Conservation (phyloP, 2,113 vertebrate genomes). For the Nerophis lumbriciformis region DNA sequence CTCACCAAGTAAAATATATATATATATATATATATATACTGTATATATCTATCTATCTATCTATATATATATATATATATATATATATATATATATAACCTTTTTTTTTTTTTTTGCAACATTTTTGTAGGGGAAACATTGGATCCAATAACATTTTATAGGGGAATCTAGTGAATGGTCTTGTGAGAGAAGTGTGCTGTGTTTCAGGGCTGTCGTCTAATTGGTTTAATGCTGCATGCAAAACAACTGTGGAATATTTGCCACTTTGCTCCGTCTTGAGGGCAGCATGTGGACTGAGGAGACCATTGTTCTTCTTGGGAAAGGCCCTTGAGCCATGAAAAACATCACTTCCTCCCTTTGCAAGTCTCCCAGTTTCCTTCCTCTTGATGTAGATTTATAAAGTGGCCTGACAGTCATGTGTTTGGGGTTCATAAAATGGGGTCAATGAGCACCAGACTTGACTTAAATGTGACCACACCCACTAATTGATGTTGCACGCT, state of each 20-base stretch:
- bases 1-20: no score
- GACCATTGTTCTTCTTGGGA: constrained; percentile 48
- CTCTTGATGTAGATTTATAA: constrained; percentile 6
- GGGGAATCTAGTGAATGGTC: constrained; percentile 8
- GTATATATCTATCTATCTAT: no score
- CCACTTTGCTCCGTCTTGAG: constrained; percentile 17
- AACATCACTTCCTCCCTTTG: constrained; percentile 57
- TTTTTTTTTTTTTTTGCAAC: no score
- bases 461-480: neutral
- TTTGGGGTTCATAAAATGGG: constrained; percentile 15
- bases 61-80: no score
- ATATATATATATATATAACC: no score
- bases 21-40: no score
- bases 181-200: neutral
- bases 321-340: constrained; percentile 57
- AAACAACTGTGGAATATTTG: constrained; percentile 21
- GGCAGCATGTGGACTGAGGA: constrained; percentile 30
- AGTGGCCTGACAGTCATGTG: constrained; percentile 11
- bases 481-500: neutral
- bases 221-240: constrained; percentile 31
- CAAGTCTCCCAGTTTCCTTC: constrained; percentile 24
- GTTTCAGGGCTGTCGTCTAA: constrained; percentile 26
- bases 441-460: neutral
- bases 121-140: no score
- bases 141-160: neutral